Evolutionary conservation across 2,797 vertebrate genomes (phyloP).

Genomic region (Neoniphon sammara): DNA sequence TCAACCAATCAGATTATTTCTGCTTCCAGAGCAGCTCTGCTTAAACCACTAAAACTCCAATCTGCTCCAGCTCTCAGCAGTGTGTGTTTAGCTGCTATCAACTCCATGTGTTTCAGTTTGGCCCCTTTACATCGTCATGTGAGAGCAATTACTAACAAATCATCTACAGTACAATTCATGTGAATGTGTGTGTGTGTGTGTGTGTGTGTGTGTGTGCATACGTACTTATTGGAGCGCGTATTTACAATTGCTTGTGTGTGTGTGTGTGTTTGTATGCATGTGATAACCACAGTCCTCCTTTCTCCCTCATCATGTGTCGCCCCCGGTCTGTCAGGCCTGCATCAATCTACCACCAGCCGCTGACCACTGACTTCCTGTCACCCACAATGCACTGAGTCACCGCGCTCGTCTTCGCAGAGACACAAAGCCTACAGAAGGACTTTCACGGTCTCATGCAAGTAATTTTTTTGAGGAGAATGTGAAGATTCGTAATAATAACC

Average conservation of each 20-base stretch:
- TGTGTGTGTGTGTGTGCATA: conserved; percentile 15
- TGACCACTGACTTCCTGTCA: conserved; percentile 12
- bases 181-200: conserved; percentile 15
- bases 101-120: not conserved
- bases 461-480: too few species aligned
- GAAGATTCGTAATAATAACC: too few species aligned
- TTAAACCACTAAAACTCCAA: too few species aligned
- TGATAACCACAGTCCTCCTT: conserved; percentile 20
- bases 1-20: too few species aligned
- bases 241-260: too few species aligned
- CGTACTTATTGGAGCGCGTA: too few species aligned
- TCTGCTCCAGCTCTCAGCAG: too few species aligned
- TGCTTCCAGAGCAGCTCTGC: too few species aligned
- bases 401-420: not conserved
- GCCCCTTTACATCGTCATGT: conserved; percentile 1
- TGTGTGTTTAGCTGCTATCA: not conserved
- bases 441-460: too few species aligned
- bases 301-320: not conserved
- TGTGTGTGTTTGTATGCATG: conserved; percentile 7
- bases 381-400: conserved; percentile 19
- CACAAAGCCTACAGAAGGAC: not conserved
- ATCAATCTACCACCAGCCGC: not conserved
- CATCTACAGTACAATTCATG: not conserved
- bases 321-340: not conserved
- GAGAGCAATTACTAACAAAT: not conserved